Evolutionary conservation across 2,888 invertebrate species (phyloP).

Genomic region (Aphrophora alni): DNA sequence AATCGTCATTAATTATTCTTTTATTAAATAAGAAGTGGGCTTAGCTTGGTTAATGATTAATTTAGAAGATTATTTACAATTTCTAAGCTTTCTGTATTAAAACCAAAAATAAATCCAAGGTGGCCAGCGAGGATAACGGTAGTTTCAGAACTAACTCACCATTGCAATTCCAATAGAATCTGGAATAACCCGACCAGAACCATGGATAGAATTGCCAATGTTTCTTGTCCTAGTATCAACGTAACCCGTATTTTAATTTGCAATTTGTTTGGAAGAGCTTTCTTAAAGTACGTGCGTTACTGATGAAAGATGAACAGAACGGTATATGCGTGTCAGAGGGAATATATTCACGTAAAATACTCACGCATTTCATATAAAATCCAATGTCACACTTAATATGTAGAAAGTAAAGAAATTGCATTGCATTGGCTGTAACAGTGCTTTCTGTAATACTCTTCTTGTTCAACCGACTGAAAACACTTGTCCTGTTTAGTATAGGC

Average conservation of each 20-base stretch:
- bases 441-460: neutral
- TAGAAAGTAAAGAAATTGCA: neutral
- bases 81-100: too few species aligned
- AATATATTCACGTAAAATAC: neutral
- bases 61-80: too few species aligned
- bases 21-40: too few species aligned
- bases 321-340: neutral
- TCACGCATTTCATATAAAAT: neutral
- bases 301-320: neutral
- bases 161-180: neutral
- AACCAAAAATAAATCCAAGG: too few species aligned
- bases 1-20: too few species aligned
- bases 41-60: too few species aligned
- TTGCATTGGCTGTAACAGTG: neutral
- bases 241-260: neutral
- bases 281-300: neutral
- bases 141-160: neutral
- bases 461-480: neutral
- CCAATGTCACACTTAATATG: conserved; percentile 9
- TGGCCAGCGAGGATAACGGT: neutral
- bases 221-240: neutral
- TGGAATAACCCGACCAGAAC: neutral
- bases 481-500: too few species aligned
- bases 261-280: neutral
- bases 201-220: neutral